These are phyloP conservation scores for Drosophila mauritiana DNA, from an alignment of 1,140 invertebrate genomes.

Conservation along the genomic window DNA sequence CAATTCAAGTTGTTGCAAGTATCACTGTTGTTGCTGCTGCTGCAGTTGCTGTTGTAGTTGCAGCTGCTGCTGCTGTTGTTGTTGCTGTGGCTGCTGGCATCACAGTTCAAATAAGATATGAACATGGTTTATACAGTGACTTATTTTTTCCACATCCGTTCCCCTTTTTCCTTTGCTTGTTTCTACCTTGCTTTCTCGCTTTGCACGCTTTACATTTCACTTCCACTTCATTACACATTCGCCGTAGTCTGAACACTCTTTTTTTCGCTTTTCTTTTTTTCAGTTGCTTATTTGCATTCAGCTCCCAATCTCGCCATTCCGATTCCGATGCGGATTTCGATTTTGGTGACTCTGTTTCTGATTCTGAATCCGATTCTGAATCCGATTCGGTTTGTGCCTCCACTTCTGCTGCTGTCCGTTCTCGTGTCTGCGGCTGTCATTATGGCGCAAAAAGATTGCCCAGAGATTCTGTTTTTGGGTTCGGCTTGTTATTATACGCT, in stretches of 20 bases:
- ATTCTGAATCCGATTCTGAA: constrained; percentile 5
- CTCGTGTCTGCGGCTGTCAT: constrained; percentile 51
- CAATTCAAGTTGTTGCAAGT: not conserved
- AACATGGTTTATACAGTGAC: constrained; percentile 62
- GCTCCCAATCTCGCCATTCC: constrained; percentile 7
- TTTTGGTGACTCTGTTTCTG: constrained; percentile 13
- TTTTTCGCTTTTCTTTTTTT: not conserved
- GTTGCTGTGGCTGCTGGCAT: constrained; percentile 41
- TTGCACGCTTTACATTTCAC: constrained; percentile 47
- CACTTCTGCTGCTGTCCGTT: constrained; percentile 22
- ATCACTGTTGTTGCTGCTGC: not conserved
- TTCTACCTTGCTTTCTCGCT: not conserved
- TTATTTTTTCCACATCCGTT: constrained; percentile 22
- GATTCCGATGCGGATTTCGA: constrained; percentile 21
- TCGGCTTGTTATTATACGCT: constrained; percentile 18
- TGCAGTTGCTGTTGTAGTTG: constrained; percentile 9
- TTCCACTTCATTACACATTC: constrained; percentile 62
- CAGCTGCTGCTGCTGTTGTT: constrained; percentile 6
- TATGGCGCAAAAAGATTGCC: constrained; percentile 59
- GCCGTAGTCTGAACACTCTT: constrained; percentile 7
- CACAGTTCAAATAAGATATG: constrained; percentile 80
- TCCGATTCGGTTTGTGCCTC: not conserved
- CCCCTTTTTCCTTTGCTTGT: not conserved
- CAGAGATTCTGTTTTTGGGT: constrained; percentile 38
- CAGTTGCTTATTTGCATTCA: constrained; percentile 10